phyloP scores from a whole-genome alignment of 37 sponge, comb jelly and placozoan genomes.

The Halisarca cf. caerulea region DNA sequence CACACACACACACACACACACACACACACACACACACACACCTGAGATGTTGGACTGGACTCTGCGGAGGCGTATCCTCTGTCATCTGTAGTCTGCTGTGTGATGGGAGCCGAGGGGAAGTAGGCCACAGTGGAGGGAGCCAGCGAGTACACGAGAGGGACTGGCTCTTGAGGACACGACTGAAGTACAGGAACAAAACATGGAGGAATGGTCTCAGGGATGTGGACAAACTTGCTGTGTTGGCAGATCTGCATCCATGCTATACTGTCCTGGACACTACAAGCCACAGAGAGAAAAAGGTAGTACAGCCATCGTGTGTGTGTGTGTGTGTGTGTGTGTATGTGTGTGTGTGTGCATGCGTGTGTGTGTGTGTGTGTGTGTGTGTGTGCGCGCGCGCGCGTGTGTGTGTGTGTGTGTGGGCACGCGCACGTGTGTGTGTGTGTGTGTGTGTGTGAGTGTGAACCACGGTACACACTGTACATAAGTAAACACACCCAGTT shows the following conservation, averaged over 20 bases:
- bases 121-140: constrained; percentile 26
- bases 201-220: constrained; percentile 17
- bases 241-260: constrained; percentile 17
- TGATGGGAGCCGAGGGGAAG: neutral
- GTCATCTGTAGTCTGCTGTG: constrained; percentile 25
- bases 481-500: no score
- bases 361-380: no score
- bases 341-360: no score
- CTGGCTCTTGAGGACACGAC: neutral
- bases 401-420: no score
- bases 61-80: constrained; percentile 63
- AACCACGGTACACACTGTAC: no score
- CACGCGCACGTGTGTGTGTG: no score
- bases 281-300: neutral
- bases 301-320: no score
- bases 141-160: constrained; percentile 21
- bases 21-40: neutral
- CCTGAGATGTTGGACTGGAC: constrained; percentile 42
- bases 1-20: constrained; percentile 9
- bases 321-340: no score
- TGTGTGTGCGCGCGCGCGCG: no score
- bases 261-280: constrained; percentile 6
- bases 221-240: constrained; percentile 30
- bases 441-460: no score
- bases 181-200: constrained; percentile 6